Percentiles rank a stretch among this genome's conserved stretches.
Evolutionary conservation across 2,888 invertebrate genomes (phyloP).

Genomic region (Erebia palarica): DNA sequence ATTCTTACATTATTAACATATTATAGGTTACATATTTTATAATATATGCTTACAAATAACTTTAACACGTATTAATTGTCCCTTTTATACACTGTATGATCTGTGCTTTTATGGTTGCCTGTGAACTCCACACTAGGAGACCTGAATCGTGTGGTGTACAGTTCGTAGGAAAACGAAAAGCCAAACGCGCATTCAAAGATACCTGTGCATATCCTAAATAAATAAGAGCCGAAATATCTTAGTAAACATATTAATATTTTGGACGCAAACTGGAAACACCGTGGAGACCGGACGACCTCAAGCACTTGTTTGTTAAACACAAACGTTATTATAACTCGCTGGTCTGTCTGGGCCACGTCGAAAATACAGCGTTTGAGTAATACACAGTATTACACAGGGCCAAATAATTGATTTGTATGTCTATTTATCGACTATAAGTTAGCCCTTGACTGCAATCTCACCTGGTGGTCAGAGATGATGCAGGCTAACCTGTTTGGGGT

Average conservation of each 20-base stretch:
- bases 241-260: conserved; percentile 23
- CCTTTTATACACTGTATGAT: too few species aligned
- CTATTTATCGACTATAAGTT: too few species aligned
- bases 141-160: not conserved
- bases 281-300: conserved; percentile 53
- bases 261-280: conserved; percentile 26
- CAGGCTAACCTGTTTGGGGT: too few species aligned
- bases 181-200: not conserved
- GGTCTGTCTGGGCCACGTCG: conserved; percentile 39
- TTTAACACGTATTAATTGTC: too few species aligned
- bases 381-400: conserved; percentile 47
- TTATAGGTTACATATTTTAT: too few species aligned
- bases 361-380: conserved; percentile 60
- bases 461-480: too few species aligned
- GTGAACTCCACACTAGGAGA: too few species aligned
- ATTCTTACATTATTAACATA: too few species aligned
- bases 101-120: too few species aligned
- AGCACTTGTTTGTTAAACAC: conserved; percentile 56
- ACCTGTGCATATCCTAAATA: conserved; percentile 8
- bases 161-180: not conserved
- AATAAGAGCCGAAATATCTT: conserved; percentile 10
- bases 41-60: too few species aligned
- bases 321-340: conserved; percentile 56
- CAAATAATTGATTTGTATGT: conserved; percentile 40
- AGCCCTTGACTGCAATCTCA: too few species aligned